Conservation (phyloP, 2,113 vertebrate species). For the Seriola dumerili region DNA sequence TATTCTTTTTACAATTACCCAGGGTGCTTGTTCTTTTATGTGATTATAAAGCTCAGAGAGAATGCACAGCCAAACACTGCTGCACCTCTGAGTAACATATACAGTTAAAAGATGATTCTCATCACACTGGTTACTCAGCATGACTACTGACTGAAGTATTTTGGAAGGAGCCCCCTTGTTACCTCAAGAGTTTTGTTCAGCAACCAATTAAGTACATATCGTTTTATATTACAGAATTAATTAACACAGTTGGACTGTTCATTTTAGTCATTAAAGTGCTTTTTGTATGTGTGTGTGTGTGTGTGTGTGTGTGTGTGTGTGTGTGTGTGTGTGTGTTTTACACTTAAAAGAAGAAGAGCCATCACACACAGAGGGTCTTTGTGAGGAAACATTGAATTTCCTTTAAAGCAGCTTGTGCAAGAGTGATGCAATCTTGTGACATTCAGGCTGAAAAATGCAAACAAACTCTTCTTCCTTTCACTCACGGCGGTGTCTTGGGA, state of each 20-base stretch:
- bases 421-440: conserved; percentile 46
- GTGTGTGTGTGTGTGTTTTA: neutral
- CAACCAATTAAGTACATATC: neutral
- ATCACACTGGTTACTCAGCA: neutral
- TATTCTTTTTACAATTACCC: neutral
- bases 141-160: neutral
- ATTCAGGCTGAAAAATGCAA: conserved; percentile 25
- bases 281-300: neutral
- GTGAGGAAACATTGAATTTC: conserved; percentile 24
- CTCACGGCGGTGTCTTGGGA: neutral
- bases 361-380: neutral
- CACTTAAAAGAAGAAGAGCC: neutral
- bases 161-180: neutral
- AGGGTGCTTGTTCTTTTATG: neutral
- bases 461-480: conserved; percentile 24
- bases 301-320: neutral
- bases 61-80: neutral
- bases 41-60: neutral
- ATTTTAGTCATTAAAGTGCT: neutral
- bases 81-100: neutral
- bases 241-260: neutral
- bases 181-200: neutral
- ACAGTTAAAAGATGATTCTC: neutral
- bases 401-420: conserved; percentile 31
- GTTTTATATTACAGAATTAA: neutral